A percentile compares a stretch with the other conserved stretches of the same genome.
These are phyloP conservation scores for Antechinus stuartii DNA, from an alignment of 2,113 vertebrate species.

Conservation along the genomic window DNA sequence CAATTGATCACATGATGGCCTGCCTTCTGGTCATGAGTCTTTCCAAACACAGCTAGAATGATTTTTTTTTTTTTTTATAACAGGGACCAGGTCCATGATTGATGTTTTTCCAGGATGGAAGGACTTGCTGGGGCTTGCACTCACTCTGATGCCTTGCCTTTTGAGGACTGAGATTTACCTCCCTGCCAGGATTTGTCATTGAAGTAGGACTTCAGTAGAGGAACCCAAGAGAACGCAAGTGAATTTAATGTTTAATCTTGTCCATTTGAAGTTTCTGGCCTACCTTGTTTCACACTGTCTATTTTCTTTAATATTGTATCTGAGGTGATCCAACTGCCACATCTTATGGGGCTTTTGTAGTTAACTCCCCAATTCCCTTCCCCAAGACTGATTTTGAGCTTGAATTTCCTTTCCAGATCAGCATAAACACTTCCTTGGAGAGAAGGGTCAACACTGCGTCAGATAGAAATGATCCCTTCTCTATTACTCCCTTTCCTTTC, in stretches of 20 bases:
- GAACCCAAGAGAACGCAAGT: not conserved
- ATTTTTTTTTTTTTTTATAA: not conserved
- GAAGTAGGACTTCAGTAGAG: not conserved
- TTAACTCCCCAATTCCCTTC: not conserved
- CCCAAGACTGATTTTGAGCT: not conserved
- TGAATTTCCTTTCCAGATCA: not conserved
- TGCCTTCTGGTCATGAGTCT: not conserved
- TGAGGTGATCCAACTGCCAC: not conserved
- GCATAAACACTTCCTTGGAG: not conserved
- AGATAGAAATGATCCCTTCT: not conserved
- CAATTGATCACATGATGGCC: not conserved
- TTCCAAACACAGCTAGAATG: not conserved
- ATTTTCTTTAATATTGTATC: not conserved
- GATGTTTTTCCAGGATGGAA: slow-evolving; percentile 3
- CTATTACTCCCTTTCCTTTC: not conserved
- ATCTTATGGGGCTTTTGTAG: not conserved
- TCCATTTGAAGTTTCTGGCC: not conserved
- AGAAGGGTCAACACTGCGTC: not conserved
- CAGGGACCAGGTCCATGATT: not conserved
- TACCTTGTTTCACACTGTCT: not conserved
- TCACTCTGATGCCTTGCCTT: not conserved
- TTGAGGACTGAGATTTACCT: not conserved
- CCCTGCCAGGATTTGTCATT: not conserved
- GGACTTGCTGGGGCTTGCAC: not conserved
- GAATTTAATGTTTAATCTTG: not conserved